Evolutionary conservation across 1,140 invertebrate species (phyloP), one percentile per base, ranked within the genome.

Genomic region (Micrasema minimum): DNA sequence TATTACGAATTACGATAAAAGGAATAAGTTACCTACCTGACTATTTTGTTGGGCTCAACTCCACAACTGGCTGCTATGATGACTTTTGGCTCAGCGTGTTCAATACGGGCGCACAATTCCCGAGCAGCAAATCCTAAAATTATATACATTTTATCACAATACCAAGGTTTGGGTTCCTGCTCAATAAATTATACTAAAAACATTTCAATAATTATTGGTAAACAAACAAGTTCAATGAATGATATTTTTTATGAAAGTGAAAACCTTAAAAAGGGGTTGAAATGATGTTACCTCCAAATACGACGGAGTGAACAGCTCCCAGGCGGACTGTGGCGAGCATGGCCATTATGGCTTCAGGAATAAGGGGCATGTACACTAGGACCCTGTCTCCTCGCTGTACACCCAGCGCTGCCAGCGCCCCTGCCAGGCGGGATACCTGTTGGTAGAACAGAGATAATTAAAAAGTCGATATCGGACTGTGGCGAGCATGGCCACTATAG

Each of bases 1-100:
- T 31, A 31, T 31, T 31, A 31, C 26, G 26, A 31, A 31, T 31
- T 31, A 31, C 7, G 26, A 31, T 31, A 31, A 31, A 31, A 31
- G 26, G 26, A 31, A 31, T 31, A 4, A 31, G 26, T 31, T 31
- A 66, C 68, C 77, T 83, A 93, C 91, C 88, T 90, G 23, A 97
- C 88, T 46, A 94, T 85, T 85, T 91, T 92, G 45, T 89, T 89
- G 0, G 95, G 94, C 80, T 97, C 96, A 3, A 97, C 85, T 3
- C 96, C 96, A 79, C 92, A 96, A 80, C 93, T 96, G 0, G 95
- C 94, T 12, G 93, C 91, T 22, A 98, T 91, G 31, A 98, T 89
- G 2, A 97, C 88, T 78, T 93, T 95, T 0, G 95, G 94, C 80
- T 91, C 86, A 2, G 93, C 92, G 78, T 98, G 95, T 74, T 93